phyloP scores from a whole-genome alignment of 2,113 vertebrate genomes.

The Noctilio leporinus region DNA sequence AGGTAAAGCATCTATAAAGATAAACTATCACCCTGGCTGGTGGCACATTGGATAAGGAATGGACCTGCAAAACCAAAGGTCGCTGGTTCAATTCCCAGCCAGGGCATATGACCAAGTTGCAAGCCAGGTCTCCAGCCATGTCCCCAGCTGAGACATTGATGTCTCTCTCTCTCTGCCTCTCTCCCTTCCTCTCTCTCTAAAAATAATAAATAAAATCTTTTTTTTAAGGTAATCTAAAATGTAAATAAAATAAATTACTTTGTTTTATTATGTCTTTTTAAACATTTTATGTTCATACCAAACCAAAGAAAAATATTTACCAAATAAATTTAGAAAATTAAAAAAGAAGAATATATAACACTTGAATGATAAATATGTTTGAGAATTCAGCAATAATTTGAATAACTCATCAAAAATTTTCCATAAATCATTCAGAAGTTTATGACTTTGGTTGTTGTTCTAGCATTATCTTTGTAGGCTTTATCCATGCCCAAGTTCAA shows the following conservation, averaged over 20 bases:
- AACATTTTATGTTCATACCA: background rate
- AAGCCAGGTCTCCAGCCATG: no score
- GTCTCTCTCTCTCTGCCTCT: no score
- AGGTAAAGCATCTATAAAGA: slow-evolving; percentile 34
- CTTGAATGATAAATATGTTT: background rate
- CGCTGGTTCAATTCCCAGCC: no score
- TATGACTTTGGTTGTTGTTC: background rate
- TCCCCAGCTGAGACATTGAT: no score
- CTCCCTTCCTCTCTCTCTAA: no score
- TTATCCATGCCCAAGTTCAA: background rate
- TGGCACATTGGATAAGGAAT: no score
- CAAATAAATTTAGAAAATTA: background rate
- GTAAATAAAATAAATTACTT: slow-evolving; percentile 59
- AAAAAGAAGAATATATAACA: background rate
- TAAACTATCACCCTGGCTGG: no score
- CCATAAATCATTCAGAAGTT: background rate
- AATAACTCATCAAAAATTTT: background rate
- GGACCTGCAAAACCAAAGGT: no score
- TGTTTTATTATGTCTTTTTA: slow-evolving; percentile 49
- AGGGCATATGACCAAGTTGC: no score
- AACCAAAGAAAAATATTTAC: background rate
- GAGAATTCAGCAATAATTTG: background rate
- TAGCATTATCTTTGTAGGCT: background rate
- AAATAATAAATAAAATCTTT: no score
- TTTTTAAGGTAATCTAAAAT: slow-evolving; percentile 46